These are phyloP conservation scores for Acanthis flammea DNA, from an alignment of 2,797 vertebrate genomes.

Conservation along the genomic window DNA sequence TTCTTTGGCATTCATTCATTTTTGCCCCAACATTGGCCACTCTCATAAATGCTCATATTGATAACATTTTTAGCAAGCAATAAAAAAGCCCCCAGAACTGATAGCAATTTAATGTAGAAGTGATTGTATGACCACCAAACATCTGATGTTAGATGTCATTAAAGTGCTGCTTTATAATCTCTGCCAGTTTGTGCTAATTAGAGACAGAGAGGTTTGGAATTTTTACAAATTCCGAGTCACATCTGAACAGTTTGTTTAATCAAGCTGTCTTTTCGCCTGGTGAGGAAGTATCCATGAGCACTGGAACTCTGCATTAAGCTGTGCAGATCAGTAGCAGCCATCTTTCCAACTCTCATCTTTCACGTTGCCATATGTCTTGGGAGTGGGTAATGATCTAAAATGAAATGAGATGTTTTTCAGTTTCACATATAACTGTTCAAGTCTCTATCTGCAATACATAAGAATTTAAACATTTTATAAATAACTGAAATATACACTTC, in stretches of 20 bases:
- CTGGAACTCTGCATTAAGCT: conserved; percentile 41
- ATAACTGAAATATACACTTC: background rate
- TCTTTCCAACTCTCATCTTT: conserved; percentile 98
- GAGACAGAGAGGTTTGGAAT: conserved; percentile 79
- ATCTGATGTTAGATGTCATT: conserved; percentile 84
- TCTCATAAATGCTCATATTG: conserved; percentile 71
- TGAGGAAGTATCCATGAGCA: conserved; percentile 69
- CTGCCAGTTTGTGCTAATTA: conserved; percentile 82
- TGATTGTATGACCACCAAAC: conserved; percentile 82
- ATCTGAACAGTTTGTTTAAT: conserved; percentile 76
- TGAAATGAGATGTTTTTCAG: conserved; percentile 34
- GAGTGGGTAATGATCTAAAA: conserved; percentile 90
- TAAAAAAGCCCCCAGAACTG: conserved; percentile 46
- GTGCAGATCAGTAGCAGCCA: conserved; percentile 90
- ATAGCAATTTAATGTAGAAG: conserved; percentile 69
- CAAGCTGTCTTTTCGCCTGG: conserved; percentile 70
- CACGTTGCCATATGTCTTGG: conserved; percentile 83
- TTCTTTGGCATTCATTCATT: conserved; percentile 89
- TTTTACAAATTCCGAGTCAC: conserved; percentile 73
- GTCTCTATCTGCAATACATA: background rate
- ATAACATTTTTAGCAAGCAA: conserved; percentile 67
- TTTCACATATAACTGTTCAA: background rate
- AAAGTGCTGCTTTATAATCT: conserved; percentile 92
- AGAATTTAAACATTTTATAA: background rate
- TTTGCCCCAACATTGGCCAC: conserved; percentile 73